phyloP scores from a whole-genome alignment of 2,888 invertebrate species.

The Eilema griseolum region DNA sequence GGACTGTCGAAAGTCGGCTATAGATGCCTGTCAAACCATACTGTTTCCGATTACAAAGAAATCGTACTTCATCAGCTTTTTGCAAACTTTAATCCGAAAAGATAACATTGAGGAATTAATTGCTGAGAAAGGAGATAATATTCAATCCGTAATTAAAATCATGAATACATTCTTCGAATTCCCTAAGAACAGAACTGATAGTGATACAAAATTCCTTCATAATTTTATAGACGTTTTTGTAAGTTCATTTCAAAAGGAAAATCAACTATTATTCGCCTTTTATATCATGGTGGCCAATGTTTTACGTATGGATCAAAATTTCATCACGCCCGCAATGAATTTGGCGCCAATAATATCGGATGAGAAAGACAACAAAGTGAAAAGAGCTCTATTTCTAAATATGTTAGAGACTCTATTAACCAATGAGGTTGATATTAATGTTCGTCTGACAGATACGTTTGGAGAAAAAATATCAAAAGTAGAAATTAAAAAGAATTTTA shows the following conservation, averaged over 20 bases:
- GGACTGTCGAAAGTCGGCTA: conserved; percentile 58
- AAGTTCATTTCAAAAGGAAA: conserved; percentile 71
- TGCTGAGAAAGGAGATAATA: conserved; percentile 78
- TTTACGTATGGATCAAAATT: conserved; percentile 73
- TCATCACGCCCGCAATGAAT: conserved; percentile 70
- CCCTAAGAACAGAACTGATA: conserved; percentile 64
- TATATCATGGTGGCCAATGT: conserved; percentile 73
- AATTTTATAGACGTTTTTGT: conserved; percentile 77
- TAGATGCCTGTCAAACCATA: conserved; percentile 69
- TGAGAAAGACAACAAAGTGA: conserved; percentile 70
- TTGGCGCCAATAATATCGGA: conserved; percentile 69
- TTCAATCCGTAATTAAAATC: conserved; percentile 79
- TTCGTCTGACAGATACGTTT: conserved; percentile 73
- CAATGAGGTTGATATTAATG: conserved; percentile 77
- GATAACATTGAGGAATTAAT: conserved; percentile 74
- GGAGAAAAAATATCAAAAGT: conserved; percentile 74
- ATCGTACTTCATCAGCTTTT: conserved; percentile 69
- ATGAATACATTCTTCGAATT: conserved; percentile 77
- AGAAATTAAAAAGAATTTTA: conserved; percentile 77
- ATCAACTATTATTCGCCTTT: conserved; percentile 77
- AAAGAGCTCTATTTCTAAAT: conserved; percentile 71
- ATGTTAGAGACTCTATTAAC: conserved; percentile 70
- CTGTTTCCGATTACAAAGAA: conserved; percentile 76
- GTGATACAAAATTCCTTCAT: conserved; percentile 65
- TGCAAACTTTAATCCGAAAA: conserved; percentile 75